Conservation (phyloP, 2,797 vertebrate species). For the Spinus olivaceus region DNA sequence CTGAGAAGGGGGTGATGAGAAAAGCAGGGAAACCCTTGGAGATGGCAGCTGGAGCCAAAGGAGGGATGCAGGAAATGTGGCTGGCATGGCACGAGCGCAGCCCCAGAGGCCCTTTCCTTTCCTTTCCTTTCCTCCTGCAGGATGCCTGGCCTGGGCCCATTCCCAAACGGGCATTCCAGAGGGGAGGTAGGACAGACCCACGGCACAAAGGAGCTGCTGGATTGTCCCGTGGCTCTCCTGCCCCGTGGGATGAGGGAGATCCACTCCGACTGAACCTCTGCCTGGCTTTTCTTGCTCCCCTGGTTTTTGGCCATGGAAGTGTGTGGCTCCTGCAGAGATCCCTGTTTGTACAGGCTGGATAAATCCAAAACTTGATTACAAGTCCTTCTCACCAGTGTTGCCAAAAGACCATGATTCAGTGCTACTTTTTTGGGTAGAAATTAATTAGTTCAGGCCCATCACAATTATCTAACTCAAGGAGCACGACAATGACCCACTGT, state of each 20-base stretch:
- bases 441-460: conserved; percentile 70
- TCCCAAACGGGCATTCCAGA: not conserved
- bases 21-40: not conserved
- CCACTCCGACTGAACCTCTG: rapidly evolving
- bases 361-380: not conserved
- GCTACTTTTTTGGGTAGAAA: conserved; percentile 15
- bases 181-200: rapidly evolving
- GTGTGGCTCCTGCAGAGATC: not conserved
- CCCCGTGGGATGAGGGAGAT: rapidly evolving
- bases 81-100: rapidly evolving
- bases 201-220: not conserved
- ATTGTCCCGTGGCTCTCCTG: not conserved
- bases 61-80: not conserved
- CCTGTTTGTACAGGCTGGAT: not conserved
- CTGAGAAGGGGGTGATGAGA: not conserved
- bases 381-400: conserved; percentile 59
- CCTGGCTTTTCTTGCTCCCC: not conserved
- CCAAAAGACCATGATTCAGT: conserved; percentile 42
- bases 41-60: rapidly evolving
- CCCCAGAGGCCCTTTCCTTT: not conserved
- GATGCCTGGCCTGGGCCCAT: not conserved
- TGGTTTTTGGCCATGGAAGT: not conserved
- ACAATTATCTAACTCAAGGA: conserved; percentile 53
- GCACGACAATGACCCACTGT: conserved; percentile 60
- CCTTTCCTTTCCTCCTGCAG: not conserved